Conservation (phyloP, 2,797 vertebrate species). For the Sternotherus odoratus region DNA sequence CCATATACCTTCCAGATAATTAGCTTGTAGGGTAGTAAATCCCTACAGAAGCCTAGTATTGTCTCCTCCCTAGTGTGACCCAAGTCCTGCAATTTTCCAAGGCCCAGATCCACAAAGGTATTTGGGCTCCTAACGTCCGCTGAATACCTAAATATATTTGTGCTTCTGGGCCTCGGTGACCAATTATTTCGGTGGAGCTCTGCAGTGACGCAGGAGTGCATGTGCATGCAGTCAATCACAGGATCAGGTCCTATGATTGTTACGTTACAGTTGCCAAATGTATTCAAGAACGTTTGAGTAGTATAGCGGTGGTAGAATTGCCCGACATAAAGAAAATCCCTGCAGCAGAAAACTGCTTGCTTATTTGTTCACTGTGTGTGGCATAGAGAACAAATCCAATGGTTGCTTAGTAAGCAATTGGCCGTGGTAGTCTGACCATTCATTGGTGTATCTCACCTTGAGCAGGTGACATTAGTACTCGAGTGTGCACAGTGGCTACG, state of each 20-base stretch:
- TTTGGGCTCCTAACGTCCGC: neutral
- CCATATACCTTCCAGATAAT: neutral
- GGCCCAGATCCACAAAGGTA: neutral
- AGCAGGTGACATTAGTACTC: neutral
- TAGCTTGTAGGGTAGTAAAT: neutral
- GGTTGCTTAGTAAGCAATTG: neutral
- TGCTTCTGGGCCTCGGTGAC: neutral
- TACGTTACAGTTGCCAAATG: neutral
- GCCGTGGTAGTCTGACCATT: neutral
- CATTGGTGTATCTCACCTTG: neutral
- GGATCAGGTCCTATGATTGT: neutral
- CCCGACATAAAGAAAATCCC: neutral
- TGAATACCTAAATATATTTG: neutral
- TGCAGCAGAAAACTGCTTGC: neutral
- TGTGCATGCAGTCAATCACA: neutral
- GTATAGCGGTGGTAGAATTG: neutral
- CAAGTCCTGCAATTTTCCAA: neutral
- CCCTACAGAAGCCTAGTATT: neutral
- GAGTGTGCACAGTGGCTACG: neutral
- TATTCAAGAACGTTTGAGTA: neutral
- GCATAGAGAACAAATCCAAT: neutral
- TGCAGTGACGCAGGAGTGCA: neutral
- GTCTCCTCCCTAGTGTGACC: neutral
- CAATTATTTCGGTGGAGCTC: neutral
- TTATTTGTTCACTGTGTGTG: neutral